Conservation (phyloP, 2,888 invertebrate species). For the Elgonia sp. region DNA sequence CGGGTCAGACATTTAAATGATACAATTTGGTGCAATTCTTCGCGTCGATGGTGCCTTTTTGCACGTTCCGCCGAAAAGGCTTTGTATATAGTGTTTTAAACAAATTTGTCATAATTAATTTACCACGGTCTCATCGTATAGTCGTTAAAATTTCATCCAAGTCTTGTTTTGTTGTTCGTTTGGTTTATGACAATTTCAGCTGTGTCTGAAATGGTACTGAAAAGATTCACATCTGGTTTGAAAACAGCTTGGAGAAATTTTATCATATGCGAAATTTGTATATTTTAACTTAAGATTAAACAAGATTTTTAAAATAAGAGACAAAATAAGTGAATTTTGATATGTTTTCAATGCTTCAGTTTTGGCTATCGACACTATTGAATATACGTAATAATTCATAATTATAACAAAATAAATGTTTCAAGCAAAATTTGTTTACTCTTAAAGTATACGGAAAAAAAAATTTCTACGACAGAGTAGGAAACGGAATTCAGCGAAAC, state of each 20-base stretch:
- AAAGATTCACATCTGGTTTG: neutral
- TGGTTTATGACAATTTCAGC: neutral
- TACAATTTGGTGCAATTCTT: conserved; percentile 70
- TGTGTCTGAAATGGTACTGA: neutral
- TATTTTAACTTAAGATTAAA: conserved; percentile 46
- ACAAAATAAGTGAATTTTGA: conserved; percentile 61
- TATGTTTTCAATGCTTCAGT: conserved; percentile 67
- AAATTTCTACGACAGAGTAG: too few species aligned
- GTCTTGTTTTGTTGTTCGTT: conserved; percentile 45
- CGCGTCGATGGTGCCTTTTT: conserved; percentile 70
- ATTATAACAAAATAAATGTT: too few species aligned
- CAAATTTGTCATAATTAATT: conserved; percentile 65
- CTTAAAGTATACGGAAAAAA: too few species aligned
- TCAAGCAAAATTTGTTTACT: too few species aligned
- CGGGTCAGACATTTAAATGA: conserved; percentile 33
- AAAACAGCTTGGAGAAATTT: conserved; percentile 58
- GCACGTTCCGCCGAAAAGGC: conserved; percentile 73
- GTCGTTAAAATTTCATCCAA: conserved; percentile 48
- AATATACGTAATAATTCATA: too few species aligned
- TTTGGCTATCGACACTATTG: conserved; percentile 31
- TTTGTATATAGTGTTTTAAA: conserved; percentile 72
- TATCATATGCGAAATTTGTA: conserved; percentile 56
- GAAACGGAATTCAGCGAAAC: too few species aligned
- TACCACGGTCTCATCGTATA: conserved; percentile 59
- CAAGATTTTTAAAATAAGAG: conserved; percentile 42